Percentiles rank a stretch among this genome's conserved stretches.
Conservation (phyloP, 2,797 vertebrate species). For the Furcifer pardalis region DNA sequence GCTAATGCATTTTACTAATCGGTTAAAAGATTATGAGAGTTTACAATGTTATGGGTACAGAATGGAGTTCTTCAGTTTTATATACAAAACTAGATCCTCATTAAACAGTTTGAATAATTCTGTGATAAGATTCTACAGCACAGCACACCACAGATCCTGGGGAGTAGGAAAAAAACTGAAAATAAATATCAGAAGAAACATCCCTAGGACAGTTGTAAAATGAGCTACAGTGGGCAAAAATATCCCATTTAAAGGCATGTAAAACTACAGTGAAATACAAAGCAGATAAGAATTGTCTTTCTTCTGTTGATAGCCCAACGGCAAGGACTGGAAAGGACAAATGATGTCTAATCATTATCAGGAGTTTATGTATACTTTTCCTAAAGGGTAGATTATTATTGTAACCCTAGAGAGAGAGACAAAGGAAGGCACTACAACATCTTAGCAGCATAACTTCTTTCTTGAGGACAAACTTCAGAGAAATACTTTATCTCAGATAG, state of each 20-base stretch:
- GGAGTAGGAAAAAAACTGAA: neutral
- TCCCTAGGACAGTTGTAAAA: neutral
- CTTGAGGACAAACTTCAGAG: neutral
- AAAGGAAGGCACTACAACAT: neutral
- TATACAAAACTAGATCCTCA: neutral
- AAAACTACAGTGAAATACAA: neutral
- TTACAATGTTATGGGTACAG: neutral
- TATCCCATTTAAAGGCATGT: neutral
- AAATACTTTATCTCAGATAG: neutral
- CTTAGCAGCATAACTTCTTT: neutral
- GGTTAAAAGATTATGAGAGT: neutral
- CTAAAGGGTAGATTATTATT: too few species aligned
- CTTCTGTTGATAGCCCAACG: neutral
- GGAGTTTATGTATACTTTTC: too few species aligned
- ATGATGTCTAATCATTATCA: neutral
- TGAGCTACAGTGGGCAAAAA: neutral
- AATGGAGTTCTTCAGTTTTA: neutral
- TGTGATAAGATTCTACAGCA: neutral
- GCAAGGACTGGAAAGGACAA: neutral
- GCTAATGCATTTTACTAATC: neutral
- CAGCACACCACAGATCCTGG: neutral
- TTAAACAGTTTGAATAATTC: neutral
- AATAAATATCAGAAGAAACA: neutral
- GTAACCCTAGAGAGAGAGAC: too few species aligned
- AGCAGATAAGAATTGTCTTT: neutral